Percentiles rank a stretch among this genome's conserved stretches.
Evolutionary conservation across 2,797 vertebrate species (phyloP).

Genomic region (Garrulus glandarius): DNA sequence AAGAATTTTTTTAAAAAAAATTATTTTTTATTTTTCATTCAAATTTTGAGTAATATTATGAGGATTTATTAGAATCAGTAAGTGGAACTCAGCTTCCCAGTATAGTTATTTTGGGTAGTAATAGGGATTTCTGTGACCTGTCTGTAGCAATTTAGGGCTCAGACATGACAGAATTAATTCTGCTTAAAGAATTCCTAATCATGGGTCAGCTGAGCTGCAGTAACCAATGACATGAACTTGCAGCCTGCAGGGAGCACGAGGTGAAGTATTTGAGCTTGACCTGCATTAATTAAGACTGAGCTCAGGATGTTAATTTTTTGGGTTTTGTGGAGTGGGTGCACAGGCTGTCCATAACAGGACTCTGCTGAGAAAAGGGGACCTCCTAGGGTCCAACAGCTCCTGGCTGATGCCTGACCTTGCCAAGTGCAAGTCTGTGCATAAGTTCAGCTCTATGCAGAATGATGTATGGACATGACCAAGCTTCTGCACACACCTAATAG

Average conservation of each 20-base stretch:
- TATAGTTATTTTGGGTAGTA: background rate
- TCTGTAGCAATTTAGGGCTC: background rate
- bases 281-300: background rate
- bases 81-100: background rate
- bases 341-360: accelerated
- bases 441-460: background rate
- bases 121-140: slow-evolving; percentile 16
- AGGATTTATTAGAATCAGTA: background rate
- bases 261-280: background rate
- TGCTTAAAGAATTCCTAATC: slow-evolving; percentile 11
- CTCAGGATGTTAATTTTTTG: background rate
- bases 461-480: accelerated
- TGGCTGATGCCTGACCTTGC: background rate
- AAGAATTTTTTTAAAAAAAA: background rate
- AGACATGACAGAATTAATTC: slow-evolving; percentile 41
- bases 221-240: background rate
- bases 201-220: background rate
- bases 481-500: background rate
- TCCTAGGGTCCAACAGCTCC: accelerated
- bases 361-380: background rate
- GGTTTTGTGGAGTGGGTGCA: background rate
- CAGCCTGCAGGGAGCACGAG: background rate
- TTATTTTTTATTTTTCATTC: background rate
- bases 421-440: accelerated
- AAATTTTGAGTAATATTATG: slow-evolving; percentile 5